These are phyloP conservation scores for Hypomecis punctinalis DNA, from an alignment of 2,888 invertebrate species.

Conservation along the genomic window DNA sequence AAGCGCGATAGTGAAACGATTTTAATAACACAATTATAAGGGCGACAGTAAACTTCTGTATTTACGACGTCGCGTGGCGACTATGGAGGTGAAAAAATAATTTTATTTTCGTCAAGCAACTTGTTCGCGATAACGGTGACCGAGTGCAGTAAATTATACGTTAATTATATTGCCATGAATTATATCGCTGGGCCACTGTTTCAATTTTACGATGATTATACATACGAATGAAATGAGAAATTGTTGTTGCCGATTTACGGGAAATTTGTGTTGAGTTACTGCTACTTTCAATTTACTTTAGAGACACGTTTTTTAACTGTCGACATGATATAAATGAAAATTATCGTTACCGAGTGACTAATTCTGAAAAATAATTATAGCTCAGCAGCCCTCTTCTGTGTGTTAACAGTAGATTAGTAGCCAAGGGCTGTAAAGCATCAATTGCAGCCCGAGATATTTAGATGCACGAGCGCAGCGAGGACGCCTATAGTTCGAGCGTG, in stretches of 20 bases:
- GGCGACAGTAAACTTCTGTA: constrained; percentile 69
- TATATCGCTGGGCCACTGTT: constrained; percentile 67
- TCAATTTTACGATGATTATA: constrained; percentile 66
- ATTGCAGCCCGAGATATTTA: no score
- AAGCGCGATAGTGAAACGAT: constrained; percentile 56
- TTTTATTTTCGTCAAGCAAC: constrained; percentile 72
- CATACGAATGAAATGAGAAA: constrained; percentile 43
- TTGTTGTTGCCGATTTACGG: background rate
- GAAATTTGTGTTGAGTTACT: background rate
- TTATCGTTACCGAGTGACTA: no score
- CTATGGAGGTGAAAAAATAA: constrained; percentile 62
- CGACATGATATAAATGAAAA: no score
- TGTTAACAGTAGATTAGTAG: no score
- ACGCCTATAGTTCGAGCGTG: no score
- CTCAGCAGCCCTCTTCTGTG: no score
- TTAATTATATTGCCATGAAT: constrained; percentile 75
- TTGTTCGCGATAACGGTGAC: constrained; percentile 71
- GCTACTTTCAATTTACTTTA: no score
- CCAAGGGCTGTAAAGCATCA: no score
- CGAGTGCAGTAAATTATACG: constrained; percentile 69
- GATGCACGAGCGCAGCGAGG: no score
- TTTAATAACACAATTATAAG: constrained; percentile 51
- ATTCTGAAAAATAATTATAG: no score
- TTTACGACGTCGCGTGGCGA: constrained; percentile 72
- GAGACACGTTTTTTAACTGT: no score